phyloP scores from a whole-genome alignment of 2,888 invertebrate species.

The Nebria brevicollis region DNA sequence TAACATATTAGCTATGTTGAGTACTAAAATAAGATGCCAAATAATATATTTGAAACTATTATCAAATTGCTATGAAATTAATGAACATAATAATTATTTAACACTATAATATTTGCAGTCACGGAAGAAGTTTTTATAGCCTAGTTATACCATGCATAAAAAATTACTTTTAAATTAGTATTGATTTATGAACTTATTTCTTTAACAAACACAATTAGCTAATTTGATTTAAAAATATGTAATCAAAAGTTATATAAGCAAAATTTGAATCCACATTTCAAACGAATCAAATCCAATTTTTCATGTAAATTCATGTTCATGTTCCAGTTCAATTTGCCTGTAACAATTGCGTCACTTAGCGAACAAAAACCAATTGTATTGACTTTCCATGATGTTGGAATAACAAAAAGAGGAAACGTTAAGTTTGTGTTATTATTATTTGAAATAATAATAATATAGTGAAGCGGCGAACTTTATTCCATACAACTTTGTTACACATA shows the following conservation, averaged over 20 bases:
- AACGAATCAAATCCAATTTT: not conserved
- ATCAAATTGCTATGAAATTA: too few species aligned
- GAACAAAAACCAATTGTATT: not conserved
- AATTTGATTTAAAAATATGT: not conserved
- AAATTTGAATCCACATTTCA: not conserved
- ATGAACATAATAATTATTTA: too few species aligned
- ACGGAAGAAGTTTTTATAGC: not conserved
- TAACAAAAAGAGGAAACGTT: not conserved
- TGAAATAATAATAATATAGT: not conserved
- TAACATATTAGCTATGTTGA: too few species aligned
- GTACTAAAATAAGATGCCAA: too few species aligned
- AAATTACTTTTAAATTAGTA: not conserved
- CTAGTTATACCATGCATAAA: not conserved
- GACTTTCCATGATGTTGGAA: not conserved
- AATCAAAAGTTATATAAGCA: not conserved
- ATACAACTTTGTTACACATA: not conserved
- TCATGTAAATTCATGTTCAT: not conserved
- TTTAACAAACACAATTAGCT: not conserved
- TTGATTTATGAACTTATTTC: not conserved
- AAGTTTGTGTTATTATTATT: conserved; percentile 1
- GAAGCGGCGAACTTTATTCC: not conserved
- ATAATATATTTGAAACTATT: too few species aligned
- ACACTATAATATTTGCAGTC: too few species aligned
- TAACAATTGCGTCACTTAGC: not conserved
- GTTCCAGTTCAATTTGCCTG: not conserved